Base-by-base conservation (phyloP, 2,797 vertebrate genomes). In the Synanceia verrucosa region DNA sequence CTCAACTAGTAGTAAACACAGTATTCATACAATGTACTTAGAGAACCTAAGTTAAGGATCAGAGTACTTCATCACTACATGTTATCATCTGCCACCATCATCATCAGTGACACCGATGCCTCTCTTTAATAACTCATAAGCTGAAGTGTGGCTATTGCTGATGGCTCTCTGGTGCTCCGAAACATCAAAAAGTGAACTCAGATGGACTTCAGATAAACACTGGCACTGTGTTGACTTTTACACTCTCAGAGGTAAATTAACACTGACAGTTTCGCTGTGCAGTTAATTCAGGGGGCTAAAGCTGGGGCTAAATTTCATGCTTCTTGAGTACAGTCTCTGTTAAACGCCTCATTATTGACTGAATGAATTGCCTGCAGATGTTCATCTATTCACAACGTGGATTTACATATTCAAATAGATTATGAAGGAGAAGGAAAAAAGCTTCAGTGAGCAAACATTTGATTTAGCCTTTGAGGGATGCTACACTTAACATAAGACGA, bases 341-440 rank as follows among this genome's bases (percentile, higher is more conserved):
- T 90, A 88, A 90, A 85, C 6, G 85, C 36, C 82, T 90, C 86
- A 88, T 90, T 87, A 89, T 88, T 86, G 83, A 87, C 83, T 82
- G 76, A 87, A 86, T 79, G 79, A 92, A 91, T 86, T 73, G 86
- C 87, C 84, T 82, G 85, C 87, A 89, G 88, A 89, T 90, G 88
- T 87, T 91, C 88, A 82, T 86, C 83, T 91, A 88, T 90, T 92
- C 88, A 91, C 88, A 85, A 87, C 65, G 9, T 78, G 65, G 73
- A 91, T 92, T 90, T 88, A 86, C 90, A 89, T 89, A 89, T 86
- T 88, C 79, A 88, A 88, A 78, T 72, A 80, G 81, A 89, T 90
- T 88, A 86, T 83, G 63, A 70, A 73, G 82, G 50, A 78, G 70
- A 73, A 78, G 66, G 71, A 58, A 80, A 72, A 76, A 80, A 75